A percentile compares a stretch with the other conserved stretches of the same genome.
phyloP scores from a whole-genome alignment of 2,888 invertebrate genomes.

The Drosophila neotestacea region DNA sequence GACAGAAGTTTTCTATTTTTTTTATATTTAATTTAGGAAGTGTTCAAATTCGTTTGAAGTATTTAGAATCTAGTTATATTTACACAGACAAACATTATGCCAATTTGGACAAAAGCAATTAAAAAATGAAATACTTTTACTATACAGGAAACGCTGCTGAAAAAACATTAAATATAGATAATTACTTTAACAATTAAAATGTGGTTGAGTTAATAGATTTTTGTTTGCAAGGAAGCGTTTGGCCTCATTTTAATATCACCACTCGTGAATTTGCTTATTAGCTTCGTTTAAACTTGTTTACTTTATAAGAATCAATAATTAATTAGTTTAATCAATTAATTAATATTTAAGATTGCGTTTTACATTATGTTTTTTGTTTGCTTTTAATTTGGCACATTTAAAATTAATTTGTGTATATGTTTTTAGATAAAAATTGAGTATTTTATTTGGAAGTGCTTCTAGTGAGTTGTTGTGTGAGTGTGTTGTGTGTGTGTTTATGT shows the following conservation, averaged over 20 bases:
- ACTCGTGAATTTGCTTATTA: slow-evolving; percentile 72
- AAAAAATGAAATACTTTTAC: slow-evolving; percentile 56
- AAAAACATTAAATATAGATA: slow-evolving; percentile 18
- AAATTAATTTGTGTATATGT: slow-evolving; percentile 67
- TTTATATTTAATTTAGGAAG: slow-evolving; percentile 30
- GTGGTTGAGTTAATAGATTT: slow-evolving; percentile 49
- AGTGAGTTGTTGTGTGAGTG: slow-evolving; percentile 38
- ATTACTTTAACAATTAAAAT: slow-evolving; percentile 27
- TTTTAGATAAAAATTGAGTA: slow-evolving; percentile 68
- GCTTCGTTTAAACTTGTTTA: slow-evolving; percentile 65
- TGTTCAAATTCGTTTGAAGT: slow-evolving; percentile 38
- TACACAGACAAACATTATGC: slow-evolving; percentile 43
- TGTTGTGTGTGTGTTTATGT: slow-evolving; percentile 25
- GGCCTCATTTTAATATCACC: slow-evolving; percentile 79
- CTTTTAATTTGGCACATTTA: slow-evolving; percentile 77
- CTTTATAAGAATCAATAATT: slow-evolving; percentile 31
- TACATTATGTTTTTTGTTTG: slow-evolving; percentile 35
- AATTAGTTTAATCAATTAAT: slow-evolving; percentile 44
- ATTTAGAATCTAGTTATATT: slow-evolving; percentile 8
- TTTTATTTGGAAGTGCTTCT: slow-evolving; percentile 75
- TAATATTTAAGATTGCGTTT: slow-evolving; percentile 47
- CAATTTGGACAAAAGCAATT: slow-evolving; percentile 59
- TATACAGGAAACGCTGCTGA: slow-evolving; percentile 58
- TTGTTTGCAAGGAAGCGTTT: slow-evolving; percentile 70
- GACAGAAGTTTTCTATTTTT: background rate